A percentile compares a stretch with the other conserved stretches of the same genome.
phyloP scores from a whole-genome alignment of 2,888 invertebrate species.

The Julus scanicus region DNA sequence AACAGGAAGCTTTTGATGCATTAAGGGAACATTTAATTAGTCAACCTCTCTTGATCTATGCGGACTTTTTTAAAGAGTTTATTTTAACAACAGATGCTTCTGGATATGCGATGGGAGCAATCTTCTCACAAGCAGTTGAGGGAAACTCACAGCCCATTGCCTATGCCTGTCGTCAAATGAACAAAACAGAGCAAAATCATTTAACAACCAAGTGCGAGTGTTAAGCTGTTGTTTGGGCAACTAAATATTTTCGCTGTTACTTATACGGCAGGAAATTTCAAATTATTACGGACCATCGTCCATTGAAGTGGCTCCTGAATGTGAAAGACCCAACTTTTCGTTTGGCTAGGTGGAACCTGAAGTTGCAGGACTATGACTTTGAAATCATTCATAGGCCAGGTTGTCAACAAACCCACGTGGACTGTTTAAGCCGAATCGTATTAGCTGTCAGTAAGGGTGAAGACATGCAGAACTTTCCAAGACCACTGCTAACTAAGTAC shows the following conservation, averaged over 20 bases:
- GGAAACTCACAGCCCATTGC: background rate
- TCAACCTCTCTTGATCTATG: background rate
- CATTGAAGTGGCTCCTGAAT: constrained; percentile 45
- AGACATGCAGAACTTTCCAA: background rate
- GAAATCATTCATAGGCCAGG: constrained; percentile 13
- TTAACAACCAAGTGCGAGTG: constrained; percentile 38
- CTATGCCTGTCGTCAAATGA: background rate
- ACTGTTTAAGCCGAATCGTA: background rate
- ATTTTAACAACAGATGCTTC: background rate
- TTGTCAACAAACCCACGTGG: background rate
- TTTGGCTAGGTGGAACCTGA: constrained; percentile 4
- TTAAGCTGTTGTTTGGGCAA: constrained; percentile 48
- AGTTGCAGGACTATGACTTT: constrained; percentile 49
- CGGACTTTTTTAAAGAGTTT: background rate
- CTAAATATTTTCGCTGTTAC: constrained; percentile 44
- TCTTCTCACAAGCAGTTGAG: background rate
- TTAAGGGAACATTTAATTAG: background rate
- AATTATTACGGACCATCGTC: constrained; percentile 40
- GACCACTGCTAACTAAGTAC: background rate
- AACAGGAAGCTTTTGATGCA: constrained; percentile 1
- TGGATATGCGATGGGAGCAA: constrained; percentile 34
- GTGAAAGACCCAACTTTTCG: background rate
- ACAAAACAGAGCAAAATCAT: constrained; percentile 43
- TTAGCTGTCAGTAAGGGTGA: background rate
- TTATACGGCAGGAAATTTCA: background rate